Evolutionary conservation across 2,888 invertebrate genomes (phyloP).

Genomic region (Chaetogeoica ovagalla): DNA sequence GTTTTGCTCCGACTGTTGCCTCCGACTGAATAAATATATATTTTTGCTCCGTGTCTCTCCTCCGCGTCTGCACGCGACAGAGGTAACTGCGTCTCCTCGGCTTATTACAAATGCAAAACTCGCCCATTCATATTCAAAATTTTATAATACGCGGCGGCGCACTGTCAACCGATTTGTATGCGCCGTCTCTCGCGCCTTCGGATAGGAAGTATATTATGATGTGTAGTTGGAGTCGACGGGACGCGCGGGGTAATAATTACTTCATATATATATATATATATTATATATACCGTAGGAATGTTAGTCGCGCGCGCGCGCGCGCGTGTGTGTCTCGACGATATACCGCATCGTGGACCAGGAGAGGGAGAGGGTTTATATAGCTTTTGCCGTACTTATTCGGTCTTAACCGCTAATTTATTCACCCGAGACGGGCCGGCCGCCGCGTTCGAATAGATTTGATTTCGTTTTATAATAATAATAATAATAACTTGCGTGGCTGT

Average conservation of each 20-base stretch:
- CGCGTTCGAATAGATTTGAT: conserved; percentile 53
- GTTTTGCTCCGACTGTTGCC: neutral
- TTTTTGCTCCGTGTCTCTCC: conserved; percentile 5
- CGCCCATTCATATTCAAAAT: conserved; percentile 87
- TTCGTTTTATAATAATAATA: conserved; percentile 53
- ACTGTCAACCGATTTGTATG: conserved; percentile 53
- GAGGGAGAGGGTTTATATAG: conserved; percentile 25
- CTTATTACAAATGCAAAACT: conserved; percentile 85
- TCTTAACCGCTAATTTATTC: conserved; percentile 77
- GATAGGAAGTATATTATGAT: conserved; percentile 6
- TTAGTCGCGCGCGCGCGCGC: neutral
- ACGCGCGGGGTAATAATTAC: conserved; percentile 47
- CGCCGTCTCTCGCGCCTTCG: conserved; percentile 39
- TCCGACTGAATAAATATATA: conserved; percentile 17
- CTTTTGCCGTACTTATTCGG: conserved; percentile 54
- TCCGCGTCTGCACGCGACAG: neutral
- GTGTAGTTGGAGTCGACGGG: neutral
- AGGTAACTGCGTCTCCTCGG: conserved; percentile 30
- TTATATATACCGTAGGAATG: conserved; percentile 2
- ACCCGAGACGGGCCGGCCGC: conserved; percentile 59
- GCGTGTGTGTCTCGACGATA: conserved; percentile 26
- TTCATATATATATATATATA: conserved; percentile 14
- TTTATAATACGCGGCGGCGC: conserved; percentile 62
- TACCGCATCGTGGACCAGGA: neutral
- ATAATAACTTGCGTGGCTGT: conserved; percentile 52